phyloP scores from a whole-genome alignment of 2,888 invertebrate species.

The Neuroscelio doddi region DNA sequence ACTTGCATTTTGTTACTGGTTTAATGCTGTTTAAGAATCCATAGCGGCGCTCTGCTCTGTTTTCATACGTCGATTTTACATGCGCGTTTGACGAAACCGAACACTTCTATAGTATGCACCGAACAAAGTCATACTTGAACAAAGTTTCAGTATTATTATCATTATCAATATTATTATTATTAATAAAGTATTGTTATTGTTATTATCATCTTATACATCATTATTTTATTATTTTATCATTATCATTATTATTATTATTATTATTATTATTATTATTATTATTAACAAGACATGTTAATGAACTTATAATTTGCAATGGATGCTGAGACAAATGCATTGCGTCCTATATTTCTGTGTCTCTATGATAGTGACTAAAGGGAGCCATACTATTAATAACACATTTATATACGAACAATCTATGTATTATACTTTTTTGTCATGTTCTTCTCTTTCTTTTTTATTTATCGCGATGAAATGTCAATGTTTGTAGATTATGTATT shows the following conservation, averaged over 20 bases:
- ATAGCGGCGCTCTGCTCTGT: constrained; percentile 3
- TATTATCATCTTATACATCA: constrained; percentile 11
- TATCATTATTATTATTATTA: constrained; percentile 5
- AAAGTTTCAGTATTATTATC: constrained; percentile 48
- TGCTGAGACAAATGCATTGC: constrained; percentile 14
- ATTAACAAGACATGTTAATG: constrained; percentile 8
- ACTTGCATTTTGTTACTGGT: constrained; percentile 37
- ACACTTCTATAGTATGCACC: constrained; percentile 44
- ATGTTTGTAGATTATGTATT: constrained; percentile 50
- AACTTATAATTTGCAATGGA: constrained; percentile 22
- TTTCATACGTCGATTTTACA: constrained; percentile 2
- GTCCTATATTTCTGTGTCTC: constrained; percentile 43
- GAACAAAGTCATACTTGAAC: constrained; percentile 49
- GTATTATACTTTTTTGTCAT: constrained; percentile 44
- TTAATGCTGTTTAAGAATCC: neutral
- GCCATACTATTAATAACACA: constrained; percentile 44
- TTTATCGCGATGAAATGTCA: constrained; percentile 44
- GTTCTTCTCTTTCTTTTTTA: constrained; percentile 27
- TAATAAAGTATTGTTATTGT: constrained; percentile 42
- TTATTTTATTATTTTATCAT: constrained; percentile 28
- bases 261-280: constrained; percentile 17
- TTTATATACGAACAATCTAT: constrained; percentile 44
- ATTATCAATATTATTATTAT: constrained; percentile 44
- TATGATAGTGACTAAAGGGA: constrained; percentile 26
- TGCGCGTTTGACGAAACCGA: constrained; percentile 7